Evolutionary conservation across 1,140 invertebrate species (phyloP).

Genomic region (Apis florea): DNA sequence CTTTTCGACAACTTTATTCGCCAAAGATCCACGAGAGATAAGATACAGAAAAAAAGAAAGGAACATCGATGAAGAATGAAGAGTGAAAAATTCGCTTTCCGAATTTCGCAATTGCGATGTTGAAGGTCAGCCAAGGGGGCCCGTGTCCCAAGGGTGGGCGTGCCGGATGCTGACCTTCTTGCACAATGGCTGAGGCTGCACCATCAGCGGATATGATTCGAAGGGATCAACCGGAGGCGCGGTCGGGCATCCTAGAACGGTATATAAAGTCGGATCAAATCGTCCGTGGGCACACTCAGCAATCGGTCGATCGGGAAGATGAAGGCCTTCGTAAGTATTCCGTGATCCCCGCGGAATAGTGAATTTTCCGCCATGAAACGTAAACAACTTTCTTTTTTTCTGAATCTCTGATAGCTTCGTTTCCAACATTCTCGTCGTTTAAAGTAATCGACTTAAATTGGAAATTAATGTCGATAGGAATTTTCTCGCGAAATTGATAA

Average conservation of each 20-base stretch:
- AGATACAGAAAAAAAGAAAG: background rate
- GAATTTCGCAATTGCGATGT: background rate
- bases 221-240: slow-evolving; percentile 79
- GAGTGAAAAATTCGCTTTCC: background rate
- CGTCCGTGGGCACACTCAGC: slow-evolving; percentile 73
- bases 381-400: background rate
- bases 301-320: slow-evolving; percentile 75
- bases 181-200: slow-evolving; percentile 74
- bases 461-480: no score
- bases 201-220: slow-evolving; percentile 79
- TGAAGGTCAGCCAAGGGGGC: slow-evolving; percentile 56
- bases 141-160: slow-evolving; percentile 72
- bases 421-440: no score
- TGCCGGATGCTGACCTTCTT: slow-evolving; percentile 77
- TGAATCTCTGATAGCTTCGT: no score
- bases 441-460: no score
- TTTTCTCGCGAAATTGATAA: no score
- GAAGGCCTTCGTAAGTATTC: slow-evolving; percentile 79
- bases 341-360: slow-evolving; percentile 14
- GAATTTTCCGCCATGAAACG: background rate
- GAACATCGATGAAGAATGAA: background rate
- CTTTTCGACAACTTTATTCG: no score
- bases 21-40: background rate
- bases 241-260: slow-evolving; percentile 72
- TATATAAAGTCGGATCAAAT: slow-evolving; percentile 77